These are phyloP conservation scores for Glandiceps talaboti DNA, from an alignment of 53 echinoderm and acorn worm genomes.

Conservation along the genomic window DNA sequence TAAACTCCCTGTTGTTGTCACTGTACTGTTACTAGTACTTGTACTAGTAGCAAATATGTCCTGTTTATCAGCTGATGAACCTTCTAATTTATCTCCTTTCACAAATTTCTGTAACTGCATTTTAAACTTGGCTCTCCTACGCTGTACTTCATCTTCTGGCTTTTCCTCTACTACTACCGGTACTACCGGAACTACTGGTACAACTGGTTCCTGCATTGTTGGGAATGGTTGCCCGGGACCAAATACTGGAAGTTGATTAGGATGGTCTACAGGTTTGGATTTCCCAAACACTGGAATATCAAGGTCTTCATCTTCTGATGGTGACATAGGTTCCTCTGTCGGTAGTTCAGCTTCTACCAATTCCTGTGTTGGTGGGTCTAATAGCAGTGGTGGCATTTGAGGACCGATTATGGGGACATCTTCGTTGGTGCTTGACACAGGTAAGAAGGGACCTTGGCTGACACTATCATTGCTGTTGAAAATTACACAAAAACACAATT, in stretches of 20 bases:
- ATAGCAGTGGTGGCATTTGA: neutral
- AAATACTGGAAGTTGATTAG: neutral
- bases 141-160: conserved; percentile 1
- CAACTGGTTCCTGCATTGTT: neutral
- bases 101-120: conserved; percentile 24
- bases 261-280: neutral
- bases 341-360: conserved; percentile 25
- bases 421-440: too few species aligned
- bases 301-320: conserved; percentile 12
- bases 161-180: conserved; percentile 20
- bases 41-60: neutral
- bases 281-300: conserved; percentile 4
- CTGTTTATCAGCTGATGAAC: neutral
- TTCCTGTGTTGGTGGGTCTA: conserved; percentile 7
- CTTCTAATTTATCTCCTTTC: conserved; percentile 27
- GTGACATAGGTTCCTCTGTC: neutral
- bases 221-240: neutral
- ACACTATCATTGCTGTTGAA: too few species aligned
- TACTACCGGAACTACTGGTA: conserved; percentile 15
- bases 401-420: neutral
- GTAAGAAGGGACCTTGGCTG: too few species aligned
- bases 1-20: too few species aligned
- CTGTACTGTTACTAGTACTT: neutral
- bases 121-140: neutral
- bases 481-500: too few species aligned